Evolutionary conservation across 2,113 vertebrate species (phyloP).

Genomic region (Antechinus stuartii): DNA sequence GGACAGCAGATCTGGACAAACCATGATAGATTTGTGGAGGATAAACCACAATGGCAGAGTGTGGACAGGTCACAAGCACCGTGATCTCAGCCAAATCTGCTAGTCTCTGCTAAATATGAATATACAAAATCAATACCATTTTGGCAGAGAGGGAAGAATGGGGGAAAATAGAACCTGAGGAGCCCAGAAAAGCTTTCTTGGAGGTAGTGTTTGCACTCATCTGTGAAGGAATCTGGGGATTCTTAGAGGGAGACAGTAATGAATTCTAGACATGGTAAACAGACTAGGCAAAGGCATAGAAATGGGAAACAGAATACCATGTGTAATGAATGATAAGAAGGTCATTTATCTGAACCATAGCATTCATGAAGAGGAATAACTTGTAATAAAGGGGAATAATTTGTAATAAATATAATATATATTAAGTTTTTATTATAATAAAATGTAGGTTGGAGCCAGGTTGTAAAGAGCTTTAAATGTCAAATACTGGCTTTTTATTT

Average conservation of each 20-base stretch:
- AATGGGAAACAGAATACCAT: not conserved
- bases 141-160: not conserved
- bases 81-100: not conserved
- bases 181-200: not conserved
- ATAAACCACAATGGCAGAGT: not conserved
- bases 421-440: not conserved
- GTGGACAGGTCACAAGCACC: not conserved
- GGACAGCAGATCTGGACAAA: not conserved
- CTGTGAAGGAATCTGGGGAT: not conserved
- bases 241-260: not conserved
- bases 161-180: not conserved
- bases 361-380: not conserved
- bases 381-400: not conserved
- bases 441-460: not conserved
- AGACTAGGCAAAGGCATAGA: not conserved
- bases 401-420: not conserved
- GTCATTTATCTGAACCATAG: not conserved
- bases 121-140: not conserved
- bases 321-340: not conserved
- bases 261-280: not conserved
- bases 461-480: not conserved
- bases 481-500: not conserved
- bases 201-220: not conserved
- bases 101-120: not conserved
- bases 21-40: not conserved